phyloP scores from a whole-genome alignment of 2,113 vertebrate species.

The Trochalopteron elliotii region DNA sequence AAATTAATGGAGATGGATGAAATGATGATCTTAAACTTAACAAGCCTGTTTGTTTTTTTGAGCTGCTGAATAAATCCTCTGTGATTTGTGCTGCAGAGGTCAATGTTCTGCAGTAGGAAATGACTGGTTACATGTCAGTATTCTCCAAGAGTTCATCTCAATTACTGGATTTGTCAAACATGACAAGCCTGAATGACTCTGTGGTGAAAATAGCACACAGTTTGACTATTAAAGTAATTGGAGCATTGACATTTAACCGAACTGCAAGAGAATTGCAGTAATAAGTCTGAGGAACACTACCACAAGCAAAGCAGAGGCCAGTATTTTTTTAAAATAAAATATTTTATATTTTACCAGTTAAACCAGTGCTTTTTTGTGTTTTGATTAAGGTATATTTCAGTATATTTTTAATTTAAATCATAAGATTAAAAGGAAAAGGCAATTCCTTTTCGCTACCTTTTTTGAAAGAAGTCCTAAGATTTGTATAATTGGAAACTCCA shows the following conservation, averaged over 20 bases:
- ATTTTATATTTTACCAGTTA: background rate
- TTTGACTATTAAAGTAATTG: slow-evolving; percentile 75
- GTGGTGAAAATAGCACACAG: slow-evolving; percentile 64
- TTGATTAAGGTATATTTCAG: background rate
- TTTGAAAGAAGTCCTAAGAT: background rate
- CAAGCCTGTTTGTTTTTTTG: slow-evolving; percentile 35
- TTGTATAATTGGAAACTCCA: background rate
- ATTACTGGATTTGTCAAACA: slow-evolving; percentile 72
- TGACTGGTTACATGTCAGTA: slow-evolving; percentile 61
- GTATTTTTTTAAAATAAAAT: background rate
- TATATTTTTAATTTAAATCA: background rate
- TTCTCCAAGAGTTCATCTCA: slow-evolving; percentile 66
- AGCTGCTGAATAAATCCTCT: slow-evolving; percentile 25
- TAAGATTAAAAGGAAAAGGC: background rate
- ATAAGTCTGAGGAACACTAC: slow-evolving; percentile 39
- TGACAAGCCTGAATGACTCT: slow-evolving; percentile 61
- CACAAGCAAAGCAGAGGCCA: background rate
- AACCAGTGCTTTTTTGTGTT: background rate
- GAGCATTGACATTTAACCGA: slow-evolving; percentile 64
- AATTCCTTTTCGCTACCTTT: background rate
- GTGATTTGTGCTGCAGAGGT: slow-evolving; percentile 31
- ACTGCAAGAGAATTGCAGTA: slow-evolving; percentile 55
- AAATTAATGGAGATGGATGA: slow-evolving; percentile 8
- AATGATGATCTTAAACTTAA: slow-evolving; percentile 6
- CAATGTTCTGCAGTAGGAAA: slow-evolving; percentile 47